Conservation (phyloP, 2,113 vertebrate genomes). For the Aspiorhynchus laticeps region DNA sequence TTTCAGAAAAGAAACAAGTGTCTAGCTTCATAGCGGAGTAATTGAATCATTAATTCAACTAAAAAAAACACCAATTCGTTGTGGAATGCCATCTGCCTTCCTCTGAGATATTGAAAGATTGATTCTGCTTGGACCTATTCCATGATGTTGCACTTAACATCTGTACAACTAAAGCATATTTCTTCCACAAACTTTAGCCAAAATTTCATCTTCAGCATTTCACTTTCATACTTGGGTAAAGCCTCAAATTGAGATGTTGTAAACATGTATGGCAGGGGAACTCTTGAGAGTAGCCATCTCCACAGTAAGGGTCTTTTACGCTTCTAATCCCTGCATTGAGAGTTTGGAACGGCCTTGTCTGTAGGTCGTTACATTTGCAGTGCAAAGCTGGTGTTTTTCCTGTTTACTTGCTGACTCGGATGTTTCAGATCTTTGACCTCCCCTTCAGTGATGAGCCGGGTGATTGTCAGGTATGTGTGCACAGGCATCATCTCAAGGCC, state of each 20-base stretch:
- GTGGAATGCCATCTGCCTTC: neutral
- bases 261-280: neutral
- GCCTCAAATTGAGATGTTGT: neutral
- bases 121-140: neutral
- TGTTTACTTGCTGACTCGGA: constrained; percentile 79
- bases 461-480: constrained; percentile 77
- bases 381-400: constrained; percentile 63
- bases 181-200: neutral
- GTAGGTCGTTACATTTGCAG: constrained; percentile 74
- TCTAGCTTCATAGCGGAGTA: neutral
- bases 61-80: too few species aligned
- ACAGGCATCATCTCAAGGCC: constrained; percentile 61
- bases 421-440: constrained; percentile 69
- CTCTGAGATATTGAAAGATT: neutral
- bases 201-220: neutral
- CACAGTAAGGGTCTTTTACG: constrained; percentile 55
- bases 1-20: neutral
- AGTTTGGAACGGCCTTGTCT: constrained; percentile 69
- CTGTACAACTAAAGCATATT: neutral
- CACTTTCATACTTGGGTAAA: neutral
- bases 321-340: constrained; percentile 64
- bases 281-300: neutral
- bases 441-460: constrained; percentile 63
- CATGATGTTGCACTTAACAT: neutral
- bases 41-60: neutral